Evolutionary conservation across 2,888 invertebrate species (phyloP), one percentile per base, ranked within the genome.

Genomic region (Scaptomyza polygonia): DNA sequence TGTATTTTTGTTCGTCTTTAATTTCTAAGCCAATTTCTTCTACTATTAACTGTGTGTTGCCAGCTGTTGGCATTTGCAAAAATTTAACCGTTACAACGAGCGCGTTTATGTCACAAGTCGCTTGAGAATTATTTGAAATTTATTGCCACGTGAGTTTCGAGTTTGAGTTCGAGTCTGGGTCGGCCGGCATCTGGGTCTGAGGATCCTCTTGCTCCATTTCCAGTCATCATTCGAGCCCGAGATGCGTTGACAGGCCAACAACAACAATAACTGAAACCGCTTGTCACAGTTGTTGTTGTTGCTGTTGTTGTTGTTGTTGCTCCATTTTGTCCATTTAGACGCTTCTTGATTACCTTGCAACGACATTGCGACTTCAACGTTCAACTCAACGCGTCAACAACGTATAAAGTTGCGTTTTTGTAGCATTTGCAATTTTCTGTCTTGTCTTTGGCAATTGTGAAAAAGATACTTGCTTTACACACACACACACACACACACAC

Each of bases 311-410:
- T 54, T 71, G 67, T 62, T 69, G 69, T 65, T 83, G 86, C 81
- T 84, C 84, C 86, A 83, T 84, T 86, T 86, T 84, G 84, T 80
- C 86, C 82, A 82, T 82, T 86, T 81, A 70, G 72, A 82, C 79
- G 80, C 82, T 85, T 82, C 85, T 85, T 81, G 80, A 85, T 81
- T 81, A 74, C 83, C 82, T 83, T 71, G 84, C 79, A 55, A 65
- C 58, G 77, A 72, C 79, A 65, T 57, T 57, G 76, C 62, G 63
- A 62, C 58, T 55, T 40, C 36, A 39, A 62, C 14, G 29, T 58
- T 59, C 64, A 53, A 64, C 55, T 65, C 67, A 52, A 52, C 52
- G 52, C 67, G 64, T 64, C 66, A 73, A 56, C 66, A 72, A 54
- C 67, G 39, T 71, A 73, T 77, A 75, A 70, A 80, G 70, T 77